Evolutionary conservation across 2,888 invertebrate genomes (phyloP).

Genomic region (Phymatocera aterrima): DNA sequence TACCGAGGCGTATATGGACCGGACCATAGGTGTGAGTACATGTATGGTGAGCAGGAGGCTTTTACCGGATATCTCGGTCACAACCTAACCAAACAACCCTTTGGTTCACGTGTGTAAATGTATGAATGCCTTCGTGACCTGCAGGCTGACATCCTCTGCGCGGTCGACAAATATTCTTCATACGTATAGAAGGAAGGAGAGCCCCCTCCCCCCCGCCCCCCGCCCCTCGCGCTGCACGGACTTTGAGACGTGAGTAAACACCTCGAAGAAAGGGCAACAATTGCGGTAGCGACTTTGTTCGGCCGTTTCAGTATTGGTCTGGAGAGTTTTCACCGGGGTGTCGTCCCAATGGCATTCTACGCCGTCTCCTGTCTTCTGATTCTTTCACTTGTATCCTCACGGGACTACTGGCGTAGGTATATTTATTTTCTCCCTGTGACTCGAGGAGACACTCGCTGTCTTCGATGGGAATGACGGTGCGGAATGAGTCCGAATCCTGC

Average conservation of each 20-base stretch:
- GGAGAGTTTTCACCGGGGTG: background rate
- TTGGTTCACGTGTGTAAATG: slow-evolving; percentile 42
- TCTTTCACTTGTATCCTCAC: slow-evolving; percentile 5
- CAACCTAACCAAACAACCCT: slow-evolving; percentile 63
- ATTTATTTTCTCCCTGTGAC: background rate
- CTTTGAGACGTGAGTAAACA: slow-evolving; percentile 48
- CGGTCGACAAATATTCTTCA: slow-evolving; percentile 47
- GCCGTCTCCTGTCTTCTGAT: slow-evolving; percentile 10
- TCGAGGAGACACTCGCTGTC: background rate
- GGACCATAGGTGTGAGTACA: background rate
- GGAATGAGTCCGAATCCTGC: background rate
- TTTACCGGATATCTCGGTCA: slow-evolving; percentile 63
- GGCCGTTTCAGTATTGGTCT: background rate
- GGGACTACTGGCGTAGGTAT: slow-evolving; percentile 25
- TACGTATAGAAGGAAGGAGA: no score
- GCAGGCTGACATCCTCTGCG: slow-evolving; percentile 28
- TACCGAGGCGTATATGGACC: background rate
- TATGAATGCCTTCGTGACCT: slow-evolving; percentile 39
- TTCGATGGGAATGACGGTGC: background rate
- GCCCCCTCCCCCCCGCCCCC: no score
- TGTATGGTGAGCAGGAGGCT: slow-evolving; percentile 50
- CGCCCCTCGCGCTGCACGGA: slow-evolving; percentile 30
- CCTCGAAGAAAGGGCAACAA: slow-evolving; percentile 38
- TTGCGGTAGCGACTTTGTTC: slow-evolving; percentile 26
- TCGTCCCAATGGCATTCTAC: background rate